phyloP scores from a whole-genome alignment of 2,113 vertebrate species.

The Prietella phreatophila region DNA sequence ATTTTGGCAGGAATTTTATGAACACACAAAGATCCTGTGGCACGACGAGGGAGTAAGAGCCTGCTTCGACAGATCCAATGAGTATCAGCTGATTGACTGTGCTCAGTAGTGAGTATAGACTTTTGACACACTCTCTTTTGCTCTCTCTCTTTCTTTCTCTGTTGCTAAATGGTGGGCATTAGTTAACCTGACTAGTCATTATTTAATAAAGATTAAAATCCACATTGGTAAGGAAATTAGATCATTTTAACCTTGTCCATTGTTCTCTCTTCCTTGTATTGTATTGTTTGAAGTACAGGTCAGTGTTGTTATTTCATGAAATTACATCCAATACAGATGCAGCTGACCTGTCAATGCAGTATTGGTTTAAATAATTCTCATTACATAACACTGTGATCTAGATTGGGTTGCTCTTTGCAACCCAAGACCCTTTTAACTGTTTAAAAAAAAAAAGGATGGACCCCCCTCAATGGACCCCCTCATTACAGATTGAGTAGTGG shows the following conservation, averaged over 20 bases:
- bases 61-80: slow-evolving; percentile 97
- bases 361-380: background rate
- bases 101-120: slow-evolving; percentile 93
- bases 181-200: background rate
- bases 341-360: background rate
- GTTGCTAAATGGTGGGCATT: background rate
- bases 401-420: background rate
- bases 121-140: slow-evolving; percentile 10
- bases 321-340: background rate
- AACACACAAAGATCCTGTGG: slow-evolving; percentile 94
- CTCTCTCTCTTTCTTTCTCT: background rate
- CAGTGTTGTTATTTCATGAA: background rate
- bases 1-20: slow-evolving; percentile 87
- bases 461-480: too few relatives aligned
- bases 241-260: background rate
- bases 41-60: slow-evolving; percentile 92
- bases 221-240: background rate
- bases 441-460: background rate
- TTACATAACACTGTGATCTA: background rate
- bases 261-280: background rate
- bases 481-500: too few relatives aligned
- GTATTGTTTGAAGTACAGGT: background rate
- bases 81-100: slow-evolving; percentile 98
- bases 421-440: background rate
- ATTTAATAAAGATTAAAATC: background rate